These are phyloP conservation scores for Egretta garzetta DNA, from an alignment of 2,113 vertebrate species.

Conservation along the genomic window DNA sequence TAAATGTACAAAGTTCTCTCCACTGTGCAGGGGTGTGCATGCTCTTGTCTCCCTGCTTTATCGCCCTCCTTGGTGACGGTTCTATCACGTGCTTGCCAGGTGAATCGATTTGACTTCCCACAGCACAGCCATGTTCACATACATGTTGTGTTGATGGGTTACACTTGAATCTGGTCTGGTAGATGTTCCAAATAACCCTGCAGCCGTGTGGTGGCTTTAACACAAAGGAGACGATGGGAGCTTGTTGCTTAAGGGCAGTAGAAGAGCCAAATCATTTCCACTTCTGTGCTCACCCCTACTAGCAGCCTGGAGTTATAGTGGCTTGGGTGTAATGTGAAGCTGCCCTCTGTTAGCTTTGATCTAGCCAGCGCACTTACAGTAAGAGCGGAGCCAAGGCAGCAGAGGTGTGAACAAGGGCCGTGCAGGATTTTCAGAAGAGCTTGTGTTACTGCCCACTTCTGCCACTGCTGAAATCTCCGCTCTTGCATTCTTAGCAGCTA, in stretches of 20 bases:
- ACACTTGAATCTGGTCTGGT: background rate
- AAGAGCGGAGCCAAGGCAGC: background rate
- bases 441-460: background rate
- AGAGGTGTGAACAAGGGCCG: background rate
- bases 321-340: background rate
- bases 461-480: background rate
- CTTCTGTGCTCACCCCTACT: background rate
- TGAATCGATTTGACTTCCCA: accelerated
- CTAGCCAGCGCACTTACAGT: background rate
- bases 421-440: background rate
- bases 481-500: background rate
- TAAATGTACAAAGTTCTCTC: background rate
- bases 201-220: background rate
- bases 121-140: accelerated
- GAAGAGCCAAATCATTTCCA: background rate
- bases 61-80: background rate
- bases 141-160: background rate
- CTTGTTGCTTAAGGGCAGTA: background rate
- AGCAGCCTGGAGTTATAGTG: background rate
- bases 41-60: background rate
- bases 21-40: background rate
- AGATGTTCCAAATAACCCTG: background rate
- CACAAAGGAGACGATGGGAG: background rate
- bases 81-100: background rate
- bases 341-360: background rate